Evolutionary conservation across 2,888 invertebrate species (phyloP).

Genomic region (Steromphala cineraria): DNA sequence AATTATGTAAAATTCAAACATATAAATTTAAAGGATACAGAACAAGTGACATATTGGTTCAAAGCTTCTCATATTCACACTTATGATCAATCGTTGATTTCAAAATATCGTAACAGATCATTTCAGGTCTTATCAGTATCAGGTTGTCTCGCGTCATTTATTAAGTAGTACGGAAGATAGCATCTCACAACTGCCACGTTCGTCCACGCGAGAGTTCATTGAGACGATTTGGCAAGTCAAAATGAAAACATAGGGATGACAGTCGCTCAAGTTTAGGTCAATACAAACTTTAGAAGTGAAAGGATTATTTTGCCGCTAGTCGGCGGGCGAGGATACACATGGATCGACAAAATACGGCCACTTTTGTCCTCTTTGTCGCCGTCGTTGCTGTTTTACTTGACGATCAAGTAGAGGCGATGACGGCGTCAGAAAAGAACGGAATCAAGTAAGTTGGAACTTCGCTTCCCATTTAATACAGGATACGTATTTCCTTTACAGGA

Average conservation of each 20-base stretch:
- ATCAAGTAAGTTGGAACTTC: slow-evolving; percentile 48
- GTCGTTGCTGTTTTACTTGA: slow-evolving; percentile 44
- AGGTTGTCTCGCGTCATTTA: not conserved
- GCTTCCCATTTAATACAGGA: no score
- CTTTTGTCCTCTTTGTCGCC: slow-evolving; percentile 37
- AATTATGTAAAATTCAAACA: no score
- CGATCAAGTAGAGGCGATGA: slow-evolving; percentile 46
- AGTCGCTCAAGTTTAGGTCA: not conserved
- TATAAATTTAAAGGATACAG: no score
- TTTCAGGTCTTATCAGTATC: not conserved
- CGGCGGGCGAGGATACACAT: slow-evolving; percentile 12
- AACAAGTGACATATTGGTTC: no score
- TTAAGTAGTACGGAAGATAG: not conserved
- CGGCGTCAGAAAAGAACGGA: slow-evolving; percentile 50
- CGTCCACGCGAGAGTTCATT: slow-evolving; percentile 31
- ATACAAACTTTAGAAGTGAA: not conserved
- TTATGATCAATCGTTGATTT: no score
- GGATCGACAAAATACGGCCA: slow-evolving; percentile 4
- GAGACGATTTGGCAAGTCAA: slow-evolving; percentile 41
- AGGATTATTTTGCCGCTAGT: not conserved
- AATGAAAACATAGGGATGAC: slow-evolving; percentile 3
- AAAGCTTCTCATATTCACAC: no score
- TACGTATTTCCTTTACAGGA: no score
- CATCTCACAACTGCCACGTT: not conserved
- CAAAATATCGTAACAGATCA: not conserved